These are phyloP conservation scores for Pachyuromys duprasi DNA, from an alignment of 2,797 vertebrate species.

Conservation along the genomic window DNA sequence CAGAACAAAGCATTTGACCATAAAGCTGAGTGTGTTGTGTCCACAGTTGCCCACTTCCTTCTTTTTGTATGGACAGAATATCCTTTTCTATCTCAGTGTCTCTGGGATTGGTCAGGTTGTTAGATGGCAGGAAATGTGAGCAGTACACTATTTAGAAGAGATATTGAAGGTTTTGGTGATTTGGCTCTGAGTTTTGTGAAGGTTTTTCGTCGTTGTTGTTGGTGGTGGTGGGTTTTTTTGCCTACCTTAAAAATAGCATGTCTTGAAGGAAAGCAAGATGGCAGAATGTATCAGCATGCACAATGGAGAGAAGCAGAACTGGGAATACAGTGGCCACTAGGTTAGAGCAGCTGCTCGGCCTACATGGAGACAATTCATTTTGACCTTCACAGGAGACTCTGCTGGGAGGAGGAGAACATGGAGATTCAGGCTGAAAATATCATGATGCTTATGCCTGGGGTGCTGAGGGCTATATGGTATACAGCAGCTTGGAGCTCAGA, in stretches of 20 bases:
- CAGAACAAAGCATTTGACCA: not conserved
- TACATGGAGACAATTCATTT: not conserved
- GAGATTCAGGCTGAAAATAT: too few relatives aligned
- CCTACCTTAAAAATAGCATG: not conserved
- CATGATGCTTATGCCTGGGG: not conserved
- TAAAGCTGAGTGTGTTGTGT: not conserved
- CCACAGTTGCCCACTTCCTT: not conserved
- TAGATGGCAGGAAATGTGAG: not conserved
- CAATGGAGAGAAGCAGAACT: not conserved
- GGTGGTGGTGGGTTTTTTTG: too few relatives aligned
- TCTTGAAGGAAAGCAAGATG: not conserved
- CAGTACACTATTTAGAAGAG: not conserved
- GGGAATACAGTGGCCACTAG: not conserved
- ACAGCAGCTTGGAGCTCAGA: not conserved
- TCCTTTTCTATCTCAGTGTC: too few relatives aligned
- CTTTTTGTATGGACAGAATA: not conserved
- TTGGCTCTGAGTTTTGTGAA: not conserved
- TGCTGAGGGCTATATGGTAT: not conserved
- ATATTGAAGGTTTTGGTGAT: not conserved
- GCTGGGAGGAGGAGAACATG: not conserved
- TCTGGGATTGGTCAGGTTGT: not conserved
- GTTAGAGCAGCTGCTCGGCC: not conserved
- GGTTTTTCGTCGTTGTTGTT: too few relatives aligned
- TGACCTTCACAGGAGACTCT: too few relatives aligned
- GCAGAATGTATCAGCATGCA: not conserved